Conservation (phyloP, 2,888 invertebrate genomes). For the Carcina quercana region DNA sequence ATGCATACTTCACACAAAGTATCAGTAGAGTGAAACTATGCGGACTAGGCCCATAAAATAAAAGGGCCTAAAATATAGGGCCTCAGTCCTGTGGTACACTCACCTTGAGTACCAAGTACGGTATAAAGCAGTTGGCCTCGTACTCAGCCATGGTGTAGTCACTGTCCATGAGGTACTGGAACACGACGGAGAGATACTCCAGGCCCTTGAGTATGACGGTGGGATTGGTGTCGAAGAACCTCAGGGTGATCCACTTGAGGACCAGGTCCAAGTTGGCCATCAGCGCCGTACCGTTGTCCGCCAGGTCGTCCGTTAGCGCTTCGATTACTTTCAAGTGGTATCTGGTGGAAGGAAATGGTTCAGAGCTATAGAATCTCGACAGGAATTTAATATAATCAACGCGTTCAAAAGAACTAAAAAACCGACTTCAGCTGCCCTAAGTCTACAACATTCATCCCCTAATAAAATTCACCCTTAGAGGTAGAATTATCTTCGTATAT, state of each 20-base stretch:
- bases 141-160: conserved; percentile 92
- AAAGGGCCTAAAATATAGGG: too few relatives aligned
- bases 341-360: conserved; percentile 60
- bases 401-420: too few relatives aligned
- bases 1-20: too few relatives aligned
- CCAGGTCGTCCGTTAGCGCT: conserved; percentile 87
- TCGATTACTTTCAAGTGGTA: conserved; percentile 97
- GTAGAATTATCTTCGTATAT: too few relatives aligned
- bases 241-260: conserved; percentile 95
- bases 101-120: conserved; percentile 95
- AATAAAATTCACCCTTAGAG: too few relatives aligned
- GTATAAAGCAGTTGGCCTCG: conserved; percentile 95
- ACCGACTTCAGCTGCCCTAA: too few relatives aligned
- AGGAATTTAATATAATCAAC: too few relatives aligned
- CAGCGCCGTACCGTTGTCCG: conserved; percentile 84
- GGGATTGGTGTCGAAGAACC: conserved; percentile 99
- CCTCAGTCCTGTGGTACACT: too few relatives aligned
- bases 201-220: conserved; percentile 96
- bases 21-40: too few relatives aligned
- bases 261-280: conserved; percentile 95
- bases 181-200: conserved; percentile 91
- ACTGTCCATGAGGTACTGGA: conserved; percentile 84
- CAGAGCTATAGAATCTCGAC: too few relatives aligned
- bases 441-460: too few relatives aligned
- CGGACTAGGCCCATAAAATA: too few relatives aligned